Evolutionary conservation across 2,797 vertebrate genomes (phyloP).

Genomic region (Ptychobarbus kaznakovi): DNA sequence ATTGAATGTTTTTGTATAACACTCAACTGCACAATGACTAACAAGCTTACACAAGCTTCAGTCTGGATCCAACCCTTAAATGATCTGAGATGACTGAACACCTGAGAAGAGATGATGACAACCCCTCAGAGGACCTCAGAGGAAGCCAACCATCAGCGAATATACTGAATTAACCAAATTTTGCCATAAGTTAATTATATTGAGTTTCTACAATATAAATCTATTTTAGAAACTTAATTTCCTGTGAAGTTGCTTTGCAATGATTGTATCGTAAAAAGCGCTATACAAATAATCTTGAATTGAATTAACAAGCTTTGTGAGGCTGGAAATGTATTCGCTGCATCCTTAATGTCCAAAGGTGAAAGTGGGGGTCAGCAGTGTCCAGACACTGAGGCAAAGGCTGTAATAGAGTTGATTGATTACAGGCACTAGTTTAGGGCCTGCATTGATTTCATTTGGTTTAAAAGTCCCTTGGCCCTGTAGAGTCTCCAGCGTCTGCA

Average conservation of each 20-base stretch:
- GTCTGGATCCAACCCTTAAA: too few relatives aligned
- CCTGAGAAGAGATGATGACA: too few relatives aligned
- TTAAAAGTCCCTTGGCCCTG: slow-evolving; percentile 59
- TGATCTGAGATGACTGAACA: too few relatives aligned
- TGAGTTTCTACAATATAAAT: too few relatives aligned
- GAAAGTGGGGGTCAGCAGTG: slow-evolving; percentile 76
- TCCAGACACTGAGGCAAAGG: slow-evolving; percentile 77
- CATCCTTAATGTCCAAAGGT: slow-evolving; percentile 60
- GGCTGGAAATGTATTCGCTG: slow-evolving; percentile 26
- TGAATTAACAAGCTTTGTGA: slow-evolving; percentile 30
- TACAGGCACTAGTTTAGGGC: slow-evolving; percentile 59
- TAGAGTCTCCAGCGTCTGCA: slow-evolving; percentile 52
- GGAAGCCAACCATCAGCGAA: too few relatives aligned
- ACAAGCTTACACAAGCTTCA: slow-evolving; percentile 4
- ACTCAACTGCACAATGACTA: slow-evolving; percentile 12
- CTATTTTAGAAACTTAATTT: too few relatives aligned
- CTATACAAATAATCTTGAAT: too few relatives aligned
- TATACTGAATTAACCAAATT: too few relatives aligned
- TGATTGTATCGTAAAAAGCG: too few relatives aligned
- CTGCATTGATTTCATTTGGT: slow-evolving; percentile 63
- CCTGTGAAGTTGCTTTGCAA: too few relatives aligned
- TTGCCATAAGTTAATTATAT: too few relatives aligned
- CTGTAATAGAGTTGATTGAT: slow-evolving; percentile 93
- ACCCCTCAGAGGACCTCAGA: too few relatives aligned
- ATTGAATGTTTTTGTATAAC: background rate